These are phyloP conservation scores for Protula sp. DNA, from an alignment of 2,888 invertebrate species.

Conservation along the genomic window DNA sequence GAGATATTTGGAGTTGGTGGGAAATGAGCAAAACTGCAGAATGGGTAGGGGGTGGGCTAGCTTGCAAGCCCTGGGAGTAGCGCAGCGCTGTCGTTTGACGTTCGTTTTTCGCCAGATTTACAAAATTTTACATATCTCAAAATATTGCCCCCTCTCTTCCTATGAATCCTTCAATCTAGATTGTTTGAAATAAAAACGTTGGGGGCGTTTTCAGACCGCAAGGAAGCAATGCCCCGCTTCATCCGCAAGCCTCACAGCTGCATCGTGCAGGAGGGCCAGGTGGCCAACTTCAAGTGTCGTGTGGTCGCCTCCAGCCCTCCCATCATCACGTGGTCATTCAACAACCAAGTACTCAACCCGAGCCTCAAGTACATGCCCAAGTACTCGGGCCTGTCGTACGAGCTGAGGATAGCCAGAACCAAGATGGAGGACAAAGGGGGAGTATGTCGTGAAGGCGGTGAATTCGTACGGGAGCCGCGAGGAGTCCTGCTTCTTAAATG, in stretches of 20 bases:
- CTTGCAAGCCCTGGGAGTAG: too few species aligned
- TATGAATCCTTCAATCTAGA: too few species aligned
- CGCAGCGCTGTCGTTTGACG: too few species aligned
- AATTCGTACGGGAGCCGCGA: constrained; percentile 52
- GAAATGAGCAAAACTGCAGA: too few species aligned
- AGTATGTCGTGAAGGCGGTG: constrained; percentile 75
- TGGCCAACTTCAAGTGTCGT: constrained; percentile 93
- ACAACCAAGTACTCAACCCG: constrained; percentile 65
- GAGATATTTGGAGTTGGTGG: too few species aligned
- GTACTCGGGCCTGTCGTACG: constrained; percentile 91
- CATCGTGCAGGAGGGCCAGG: constrained; percentile 94
- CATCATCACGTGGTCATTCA: constrained; percentile 78
- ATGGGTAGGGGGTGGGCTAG: too few species aligned
- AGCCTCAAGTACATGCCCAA: constrained; percentile 99
- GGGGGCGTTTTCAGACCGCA: too few species aligned
- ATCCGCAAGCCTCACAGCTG: constrained; percentile 94
- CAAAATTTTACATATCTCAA: too few species aligned
- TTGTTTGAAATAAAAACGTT: too few species aligned
- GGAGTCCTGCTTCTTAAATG: constrained; percentile 43
- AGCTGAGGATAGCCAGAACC: constrained; percentile 93
- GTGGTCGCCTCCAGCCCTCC: constrained; percentile 89
- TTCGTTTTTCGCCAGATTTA: too few species aligned
- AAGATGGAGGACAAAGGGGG: constrained; percentile 89
- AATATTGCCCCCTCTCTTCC: too few species aligned
- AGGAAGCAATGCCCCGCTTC: constrained; percentile 97